Evolutionary conservation across 2,888 invertebrate genomes (phyloP).

Genomic region (Scaeva pyrastri): DNA sequence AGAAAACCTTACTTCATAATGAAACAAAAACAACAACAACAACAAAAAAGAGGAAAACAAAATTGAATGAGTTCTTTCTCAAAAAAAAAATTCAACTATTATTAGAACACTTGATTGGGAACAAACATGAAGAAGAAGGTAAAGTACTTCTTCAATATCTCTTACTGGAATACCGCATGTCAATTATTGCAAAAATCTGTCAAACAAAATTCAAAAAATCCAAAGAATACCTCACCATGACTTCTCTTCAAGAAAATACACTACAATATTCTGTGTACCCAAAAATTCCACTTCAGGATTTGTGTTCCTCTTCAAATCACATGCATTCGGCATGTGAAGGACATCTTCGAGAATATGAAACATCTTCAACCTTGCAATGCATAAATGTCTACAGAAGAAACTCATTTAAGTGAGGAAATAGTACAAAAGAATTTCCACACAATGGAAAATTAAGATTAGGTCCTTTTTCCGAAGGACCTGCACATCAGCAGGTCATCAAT

Average conservation of each 20-base stretch:
- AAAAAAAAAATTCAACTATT: slow-evolving; percentile 19
- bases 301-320: slow-evolving; percentile 25
- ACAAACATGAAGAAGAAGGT: neutral
- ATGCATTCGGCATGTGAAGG: slow-evolving; percentile 23
- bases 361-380: slow-evolving; percentile 45
- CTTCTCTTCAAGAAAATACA: slow-evolving; percentile 21
- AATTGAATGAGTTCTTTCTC: slow-evolving; percentile 35
- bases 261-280: slow-evolving; percentile 16
- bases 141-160: slow-evolving; percentile 33
- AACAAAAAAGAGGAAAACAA: slow-evolving; percentile 1
- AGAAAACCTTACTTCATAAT: neutral
- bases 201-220: slow-evolving; percentile 23
- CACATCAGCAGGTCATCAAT: slow-evolving; percentile 45
- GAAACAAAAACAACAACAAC: neutral
- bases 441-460: slow-evolving; percentile 8
- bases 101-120: slow-evolving; percentile 55
- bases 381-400: neutral
- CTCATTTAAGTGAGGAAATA: slow-evolving; percentile 23
- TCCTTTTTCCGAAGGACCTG: slow-evolving; percentile 38
- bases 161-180: slow-evolving; percentile 47
- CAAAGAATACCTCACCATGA: slow-evolving; percentile 58
- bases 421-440: slow-evolving; percentile 37
- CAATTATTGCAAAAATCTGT: slow-evolving; percentile 60
- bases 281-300: slow-evolving; percentile 54
- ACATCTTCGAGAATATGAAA: slow-evolving; percentile 44